Evolutionary conservation across 2,113 vertebrate species (phyloP).

Genomic region (Myotis yumanensis): DNA sequence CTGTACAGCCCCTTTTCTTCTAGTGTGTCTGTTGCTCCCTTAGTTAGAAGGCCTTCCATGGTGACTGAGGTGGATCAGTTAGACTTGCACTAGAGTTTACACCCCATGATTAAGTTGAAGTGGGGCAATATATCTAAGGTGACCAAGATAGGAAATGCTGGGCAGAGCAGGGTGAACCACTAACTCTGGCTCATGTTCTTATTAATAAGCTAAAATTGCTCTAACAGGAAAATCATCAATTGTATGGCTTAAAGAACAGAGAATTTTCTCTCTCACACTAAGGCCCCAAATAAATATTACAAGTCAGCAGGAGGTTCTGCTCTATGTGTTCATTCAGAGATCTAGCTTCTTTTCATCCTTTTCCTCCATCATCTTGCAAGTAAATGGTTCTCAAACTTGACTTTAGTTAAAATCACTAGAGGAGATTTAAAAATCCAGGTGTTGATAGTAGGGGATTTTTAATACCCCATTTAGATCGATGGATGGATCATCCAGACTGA

Average conservation of each 20-base stretch:
- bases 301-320: background rate
- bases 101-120: background rate
- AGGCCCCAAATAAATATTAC: background rate
- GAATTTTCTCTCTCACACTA: background rate
- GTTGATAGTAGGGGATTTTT: background rate
- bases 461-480: background rate
- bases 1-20: background rate
- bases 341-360: background rate
- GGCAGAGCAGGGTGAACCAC: background rate
- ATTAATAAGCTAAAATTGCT: background rate
- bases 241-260: background rate
- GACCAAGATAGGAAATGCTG: background rate
- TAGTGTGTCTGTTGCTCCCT: background rate
- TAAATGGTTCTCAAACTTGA: background rate
- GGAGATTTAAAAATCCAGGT: background rate
- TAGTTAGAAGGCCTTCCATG: background rate
- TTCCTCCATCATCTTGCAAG: background rate
- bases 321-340: background rate
- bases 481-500: background rate
- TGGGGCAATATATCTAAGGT: background rate
- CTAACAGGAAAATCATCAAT: background rate
- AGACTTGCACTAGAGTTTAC: background rate
- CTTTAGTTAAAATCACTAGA: background rate
- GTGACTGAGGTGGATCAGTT: background rate
- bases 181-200: background rate